Percentiles rank a stretch among this genome's conserved stretches.
These are phyloP conservation scores for Enteromius mattozi DNA, from an alignment of 2,797 vertebrate species.

Conservation along the genomic window DNA sequence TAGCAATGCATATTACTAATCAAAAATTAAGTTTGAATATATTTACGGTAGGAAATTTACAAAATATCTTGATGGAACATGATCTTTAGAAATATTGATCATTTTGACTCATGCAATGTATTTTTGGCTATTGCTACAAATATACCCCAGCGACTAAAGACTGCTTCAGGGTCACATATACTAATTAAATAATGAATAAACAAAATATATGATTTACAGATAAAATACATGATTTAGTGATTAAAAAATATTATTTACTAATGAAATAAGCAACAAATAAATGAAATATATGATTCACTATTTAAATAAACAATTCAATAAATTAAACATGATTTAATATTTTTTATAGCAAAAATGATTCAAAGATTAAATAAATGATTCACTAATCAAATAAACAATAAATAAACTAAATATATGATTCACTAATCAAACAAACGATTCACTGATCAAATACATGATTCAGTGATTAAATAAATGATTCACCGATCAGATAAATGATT, in stretches of 20 bases:
- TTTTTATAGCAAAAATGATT: background rate
- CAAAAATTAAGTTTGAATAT: too few relatives aligned
- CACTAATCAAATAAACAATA: background rate
- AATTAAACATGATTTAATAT: too few relatives aligned
- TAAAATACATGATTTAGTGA: background rate
- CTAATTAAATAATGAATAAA: background rate
- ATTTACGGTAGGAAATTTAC: too few relatives aligned
- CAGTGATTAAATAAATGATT: background rate
- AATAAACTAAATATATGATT: background rate
- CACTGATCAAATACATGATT: background rate
- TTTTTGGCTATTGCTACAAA: too few relatives aligned
- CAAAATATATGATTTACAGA: background rate
- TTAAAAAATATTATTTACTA: background rate
- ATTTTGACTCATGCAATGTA: too few relatives aligned
- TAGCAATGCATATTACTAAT: too few relatives aligned
- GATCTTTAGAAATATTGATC: too few relatives aligned
- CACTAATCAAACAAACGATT: background rate
- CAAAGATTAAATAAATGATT: background rate
- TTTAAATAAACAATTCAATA: background rate
- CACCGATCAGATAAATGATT: too few relatives aligned
- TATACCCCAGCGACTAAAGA: too few relatives aligned
- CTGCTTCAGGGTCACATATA: too few relatives aligned
- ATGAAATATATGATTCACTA: background rate
- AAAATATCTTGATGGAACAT: too few relatives aligned
- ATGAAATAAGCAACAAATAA: too few relatives aligned